Percentiles rank a stretch among this genome's conserved stretches.
Evolutionary conservation across 2,797 vertebrate genomes (phyloP).

Genomic region (Danio aesculapii): DNA sequence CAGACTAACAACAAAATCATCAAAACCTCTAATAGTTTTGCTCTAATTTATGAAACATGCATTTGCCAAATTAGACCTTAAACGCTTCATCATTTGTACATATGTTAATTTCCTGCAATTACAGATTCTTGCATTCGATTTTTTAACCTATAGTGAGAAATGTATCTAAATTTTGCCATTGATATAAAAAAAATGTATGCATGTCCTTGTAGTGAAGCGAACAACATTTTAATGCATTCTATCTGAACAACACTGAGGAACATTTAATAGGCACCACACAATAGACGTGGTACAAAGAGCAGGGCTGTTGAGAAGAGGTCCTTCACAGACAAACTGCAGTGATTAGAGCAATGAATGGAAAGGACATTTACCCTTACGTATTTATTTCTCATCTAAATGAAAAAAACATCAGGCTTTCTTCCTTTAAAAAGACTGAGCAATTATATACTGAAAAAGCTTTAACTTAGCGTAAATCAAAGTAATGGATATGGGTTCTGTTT

Average conservation of each 20-base stretch:
- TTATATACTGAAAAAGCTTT: background rate
- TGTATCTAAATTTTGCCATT: background rate
- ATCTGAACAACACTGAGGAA: background rate
- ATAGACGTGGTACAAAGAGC: background rate
- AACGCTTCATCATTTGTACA: constrained; percentile 13
- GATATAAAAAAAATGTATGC: background rate
- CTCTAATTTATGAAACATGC: constrained; percentile 8
- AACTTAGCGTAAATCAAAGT: background rate
- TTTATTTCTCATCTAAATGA: background rate
- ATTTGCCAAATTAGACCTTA: constrained; percentile 18
- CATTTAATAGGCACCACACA: background rate
- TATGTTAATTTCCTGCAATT: background rate
- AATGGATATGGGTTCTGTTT: background rate
- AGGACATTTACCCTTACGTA: background rate
- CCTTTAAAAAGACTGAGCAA: background rate
- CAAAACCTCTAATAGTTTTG: background rate
- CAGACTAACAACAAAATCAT: background rate
- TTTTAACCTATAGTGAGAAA: background rate
- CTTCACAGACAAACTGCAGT: constrained; percentile 5
- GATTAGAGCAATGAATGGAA: background rate
- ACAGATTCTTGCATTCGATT: background rate
- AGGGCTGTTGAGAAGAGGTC: constrained; percentile 15
- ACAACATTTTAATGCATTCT: background rate
- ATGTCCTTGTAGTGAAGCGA: background rate
- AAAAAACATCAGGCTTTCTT: background rate